A percentile compares a stretch with the other conserved stretches of the same genome.
These are phyloP conservation scores for Loripinus fragilis DNA, from an alignment of 2,888 invertebrate genomes.

Conservation along the genomic window DNA sequence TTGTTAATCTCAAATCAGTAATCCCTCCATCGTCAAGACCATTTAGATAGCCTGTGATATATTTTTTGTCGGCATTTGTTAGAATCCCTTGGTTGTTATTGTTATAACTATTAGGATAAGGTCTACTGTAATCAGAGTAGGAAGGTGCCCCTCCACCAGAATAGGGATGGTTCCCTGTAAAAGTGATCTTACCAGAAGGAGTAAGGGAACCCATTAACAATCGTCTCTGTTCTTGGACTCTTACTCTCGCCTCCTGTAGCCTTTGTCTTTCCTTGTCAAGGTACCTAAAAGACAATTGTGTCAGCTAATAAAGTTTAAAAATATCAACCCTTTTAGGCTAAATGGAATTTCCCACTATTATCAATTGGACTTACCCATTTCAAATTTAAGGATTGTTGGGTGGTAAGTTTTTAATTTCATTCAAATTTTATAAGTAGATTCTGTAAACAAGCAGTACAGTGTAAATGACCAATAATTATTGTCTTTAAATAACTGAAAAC, in stretches of 20 bases:
- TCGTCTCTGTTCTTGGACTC: slow-evolving; percentile 66
- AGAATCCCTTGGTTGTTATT: too few species aligned
- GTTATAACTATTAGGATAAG: background rate
- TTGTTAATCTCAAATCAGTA: background rate
- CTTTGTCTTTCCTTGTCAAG: slow-evolving; percentile 68
- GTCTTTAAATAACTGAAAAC: too few species aligned
- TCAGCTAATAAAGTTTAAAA: too few species aligned
- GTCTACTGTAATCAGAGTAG: background rate
- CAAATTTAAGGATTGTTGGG: too few species aligned
- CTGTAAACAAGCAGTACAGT: too few species aligned
- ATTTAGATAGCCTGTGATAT: slow-evolving; percentile 1
- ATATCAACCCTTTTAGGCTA: too few species aligned
- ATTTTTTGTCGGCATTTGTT: background rate
- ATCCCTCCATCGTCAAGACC: background rate
- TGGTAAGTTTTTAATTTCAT: too few species aligned
- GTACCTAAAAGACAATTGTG: slow-evolving; percentile 58
- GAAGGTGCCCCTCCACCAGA: background rate
- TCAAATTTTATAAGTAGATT: too few species aligned
- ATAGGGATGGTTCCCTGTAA: background rate
- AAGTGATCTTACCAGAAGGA: slow-evolving; percentile 66
- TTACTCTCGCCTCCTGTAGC: slow-evolving; percentile 67
- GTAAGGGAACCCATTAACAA: slow-evolving; percentile 57
- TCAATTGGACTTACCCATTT: too few species aligned
- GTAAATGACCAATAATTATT: too few species aligned
- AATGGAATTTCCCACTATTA: too few species aligned